Base-by-base conservation (phyloP, 2,797 vertebrate genomes). In the Lutjanus argentimaculatus region DNA sequence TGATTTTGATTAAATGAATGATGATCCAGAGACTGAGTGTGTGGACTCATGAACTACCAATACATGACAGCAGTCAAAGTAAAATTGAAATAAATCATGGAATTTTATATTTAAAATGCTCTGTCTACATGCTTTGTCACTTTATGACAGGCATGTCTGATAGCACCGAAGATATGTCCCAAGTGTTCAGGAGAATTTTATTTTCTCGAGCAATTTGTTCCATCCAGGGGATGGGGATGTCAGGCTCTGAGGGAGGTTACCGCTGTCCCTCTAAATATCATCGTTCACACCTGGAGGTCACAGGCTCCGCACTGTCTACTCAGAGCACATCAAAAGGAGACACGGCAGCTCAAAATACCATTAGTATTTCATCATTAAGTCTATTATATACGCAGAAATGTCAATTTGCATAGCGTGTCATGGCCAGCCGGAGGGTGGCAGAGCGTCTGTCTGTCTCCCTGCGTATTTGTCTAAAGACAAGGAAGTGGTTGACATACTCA, bases 321-420 rank as follows among this genome's bases (percentile, higher is more conserved):
- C 85, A 0, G 25, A 66, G 45, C 68, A 82, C 49, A 63, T 90
- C 89, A 88, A 68, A 72, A 65, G 42, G 8, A 80, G 72, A 75
- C 67, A 77, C 61, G 1, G 67, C 19, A 16, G 80, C 84, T 88
- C 72, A 83, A 86, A 90, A 89, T 85, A 83, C 84, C 83, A 85
- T 87, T 77, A 86, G 78, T 65, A 67, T 92, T 90, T 90, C 82
- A 91, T 91, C 82, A 84, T 87, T 80, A 53, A 83, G 71, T 86
- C 84, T 84, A 80, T 86, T 84, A 86, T 86, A 86, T 72, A 57
- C 61, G 16, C 71, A 22, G 63, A 77, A 84, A 91, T 90, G 93
- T 92, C 91, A 83, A 92, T 93, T 91, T 84, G 85, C 82, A 89
- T 93, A 65, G 68, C 68, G 10, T 89, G 89, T 89, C 88, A 90